Base-by-base conservation (phyloP, 2,888 invertebrate species). In the Pristionchus mayeri region DNA sequence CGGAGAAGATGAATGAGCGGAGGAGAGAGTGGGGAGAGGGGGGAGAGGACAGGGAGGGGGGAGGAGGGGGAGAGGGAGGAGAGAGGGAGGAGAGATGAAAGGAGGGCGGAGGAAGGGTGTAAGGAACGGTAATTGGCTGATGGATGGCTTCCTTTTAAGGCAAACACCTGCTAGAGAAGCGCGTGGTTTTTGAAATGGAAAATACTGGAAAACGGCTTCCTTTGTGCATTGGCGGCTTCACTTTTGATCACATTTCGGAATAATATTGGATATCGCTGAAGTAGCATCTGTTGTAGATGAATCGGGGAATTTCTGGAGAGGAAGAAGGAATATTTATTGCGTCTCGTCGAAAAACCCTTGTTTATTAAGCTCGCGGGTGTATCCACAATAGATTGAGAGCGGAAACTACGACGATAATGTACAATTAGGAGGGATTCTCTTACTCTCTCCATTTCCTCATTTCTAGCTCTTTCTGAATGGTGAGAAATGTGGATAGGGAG, bases 51-150 rank as follows among this genome's bases (percentile, higher is more conserved):
- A 27, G 30, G 27, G 27, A 30, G 60, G 11, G 30, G 27, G 24
- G 52, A 9, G 3, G 18, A 52, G 52, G 52, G 52, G 52, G 54
- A 54, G 54, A 54, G 54, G 54, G 63, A 30, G 63, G 9, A 4
- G 63, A 18, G 30, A 30, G 6, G 67, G 6, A 18, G 40, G 44
- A 40, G n/a, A 71, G 71, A 71, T 24, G 71, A 44, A 24, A 71
- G 34, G 71, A 44, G 71, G 24, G 44, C 7, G 67, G 34, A 37
- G 13, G 21, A 34, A 0, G 63, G 40, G 71, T 71, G 71, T 71
- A 44, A 71, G 63, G 71, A 71, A 71, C 71, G 71, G 71, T 71
- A 71, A 71, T 71, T 71, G 71, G 71, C 18, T 71, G 71, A 63
- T 63, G 63, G 63, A 63, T 63, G 34, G 63, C 44, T 6, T 13